Evolutionary conservation across 2,888 invertebrate species (phyloP), one percentile per base, ranked within the genome.

Genomic region (Boloria selene): DNA sequence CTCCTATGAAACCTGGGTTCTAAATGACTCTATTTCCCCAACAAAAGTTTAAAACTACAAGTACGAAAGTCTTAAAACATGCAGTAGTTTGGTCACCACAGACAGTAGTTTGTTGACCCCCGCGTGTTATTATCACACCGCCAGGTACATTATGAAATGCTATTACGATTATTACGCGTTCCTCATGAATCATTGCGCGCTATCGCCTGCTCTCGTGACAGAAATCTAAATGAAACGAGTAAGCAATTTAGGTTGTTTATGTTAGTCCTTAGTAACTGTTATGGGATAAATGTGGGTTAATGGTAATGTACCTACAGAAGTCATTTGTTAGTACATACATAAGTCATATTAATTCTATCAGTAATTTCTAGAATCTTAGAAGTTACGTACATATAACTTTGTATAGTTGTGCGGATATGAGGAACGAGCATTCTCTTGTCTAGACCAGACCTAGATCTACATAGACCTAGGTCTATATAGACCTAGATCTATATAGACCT

Each of bases 141-240:
- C 13, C 31, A 31, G 53, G 65, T 56, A 65, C 65, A 38, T 67
- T 62, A 61, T 61, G 59, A 59, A 65, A 65, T 38, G 52, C 62
- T 58, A 51, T 68, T 68, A 65, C 42, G 51, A 62, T 3, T 53
- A 65, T 62, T 68, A 44, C 49, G 10, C 45, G 55, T 56, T 59
- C 45, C 42, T 58, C 26, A 51, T 64, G 51, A 51, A 64, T 64
- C 50, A 56, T 51, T 56, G 58, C 58, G 50, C 50, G 42, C 13
- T 49, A 42, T 55, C 2, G n/a, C 42, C 31, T 17, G 42, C 1
- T 44, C 45, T 56, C 17, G 58, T 13, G 14, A n/a, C 42, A 13
- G 44, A 42, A 31, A 58, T 58, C 18, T 17, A 51, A 26, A 44
- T 61, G n/a, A 44, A 26, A 26, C 16, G 42, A 14, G 17, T 56